Base-by-base conservation (phyloP, 2,888 invertebrate species). In the Coecobrya sp. region DNA sequence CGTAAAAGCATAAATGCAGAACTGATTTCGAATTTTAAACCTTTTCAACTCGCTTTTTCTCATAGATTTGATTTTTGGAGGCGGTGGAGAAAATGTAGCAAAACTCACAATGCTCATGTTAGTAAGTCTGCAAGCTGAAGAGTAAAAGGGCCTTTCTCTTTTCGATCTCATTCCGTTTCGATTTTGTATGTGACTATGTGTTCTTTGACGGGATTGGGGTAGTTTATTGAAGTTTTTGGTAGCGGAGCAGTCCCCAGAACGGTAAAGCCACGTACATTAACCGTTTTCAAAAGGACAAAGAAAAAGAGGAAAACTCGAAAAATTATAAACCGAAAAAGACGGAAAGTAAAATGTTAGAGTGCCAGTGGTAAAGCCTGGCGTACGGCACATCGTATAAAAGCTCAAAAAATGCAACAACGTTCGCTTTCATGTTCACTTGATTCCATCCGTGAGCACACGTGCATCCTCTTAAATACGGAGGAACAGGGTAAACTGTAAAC, bases 11-110 rank as follows among this genome's bases (percentile, higher is more conserved):
- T 88, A 88, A 76, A 88, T 49, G 59, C 79, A 65, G 36, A 91
- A 82, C 91, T 45, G 91, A 91, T 91, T 91, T 86, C 45, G 92
- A 65, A 65, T 65, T 81, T 87, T 82, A 59, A 88, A 92, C 45
- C 88, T 88, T 92, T 92, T 88, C 88, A 86, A 30, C 73, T 86
- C 62, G n/a, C n/a, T n/a, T 79, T 42, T 42, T 11, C 27, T 70
- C 52, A 19, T 68, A 45, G 45, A 45, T 49, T 49, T 65, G 73
- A 76, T 65, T 86, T 86, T 86, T 45, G 52, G 19, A 70, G 65
- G n/a, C 68, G 19, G 13, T 19, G 42, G 73, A 73, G 76, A 86
- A 36, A 86, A 30, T 5, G 16, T 10, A 27, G 16, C 55, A 65
- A 42, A 16, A 49, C 42, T 65, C 65, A 2, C 4, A 45, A 19